Base-by-base conservation (phyloP, 2,113 vertebrate genomes). In the Hylia prasina region DNA sequence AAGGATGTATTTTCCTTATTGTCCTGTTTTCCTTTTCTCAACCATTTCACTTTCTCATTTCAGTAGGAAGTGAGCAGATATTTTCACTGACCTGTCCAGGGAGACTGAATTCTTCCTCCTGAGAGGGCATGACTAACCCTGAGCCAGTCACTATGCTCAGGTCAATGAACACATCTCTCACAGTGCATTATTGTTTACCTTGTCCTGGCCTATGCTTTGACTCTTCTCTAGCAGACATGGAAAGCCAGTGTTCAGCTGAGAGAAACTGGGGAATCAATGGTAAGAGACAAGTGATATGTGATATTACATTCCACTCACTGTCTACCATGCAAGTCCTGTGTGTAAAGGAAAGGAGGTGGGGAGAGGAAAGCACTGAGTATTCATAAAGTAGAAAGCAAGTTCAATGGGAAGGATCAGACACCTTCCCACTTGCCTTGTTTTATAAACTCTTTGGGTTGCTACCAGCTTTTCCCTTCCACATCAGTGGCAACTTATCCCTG, bases 391-490 rank as follows among this genome's bases (percentile, higher is more conserved):
- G 30, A 68, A 40, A 64, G 45, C 7, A 30, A 85, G 42, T 86
- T 95, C 71, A 82, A 17, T n/a, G 64, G 40, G 40, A 40, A 40
- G 40, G 42, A 83, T 89, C 68, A 92, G 76, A 78, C 47, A 76
- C 50, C 54, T 45, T 95, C 76, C 76, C 39, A 70, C 71, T 65
- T 66, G 19, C 45, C 56, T 64, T 92, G 50, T 86, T 68, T 88
- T 65, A 57, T 48, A 42, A 33, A 44, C 30, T 58, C 40, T 82
- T 70, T 66, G 42, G 13, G 47, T 44, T 89, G 68, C 68, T 87
- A 94, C 42, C 68, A 90, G 50, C 21, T 73, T 93, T 96, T 87
- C 25, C 90, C 28, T 91, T 96, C 84, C 77, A 56, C 35, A 35
- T 63, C 76, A 63, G 22, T 51, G 71, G 76, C 66, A 95, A 83